These are phyloP conservation scores for Catocala nupta DNA, from an alignment of 2,888 invertebrate species.

Conservation along the genomic window DNA sequence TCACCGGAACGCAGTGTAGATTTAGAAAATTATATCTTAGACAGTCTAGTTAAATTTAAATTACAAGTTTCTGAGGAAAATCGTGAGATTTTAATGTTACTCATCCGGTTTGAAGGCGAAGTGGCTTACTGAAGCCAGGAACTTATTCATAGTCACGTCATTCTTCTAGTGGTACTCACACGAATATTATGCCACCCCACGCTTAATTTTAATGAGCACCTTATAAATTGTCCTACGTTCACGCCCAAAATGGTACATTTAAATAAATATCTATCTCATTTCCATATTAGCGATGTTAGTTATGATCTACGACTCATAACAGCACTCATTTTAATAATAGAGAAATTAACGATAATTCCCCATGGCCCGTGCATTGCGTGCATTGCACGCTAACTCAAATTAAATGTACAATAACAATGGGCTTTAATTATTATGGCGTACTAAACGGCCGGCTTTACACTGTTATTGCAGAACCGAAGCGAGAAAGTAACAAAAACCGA, in stretches of 20 bases:
- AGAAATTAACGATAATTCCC: slow-evolving; percentile 63
- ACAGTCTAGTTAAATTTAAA: slow-evolving; percentile 14
- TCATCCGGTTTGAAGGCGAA: slow-evolving; percentile 9
- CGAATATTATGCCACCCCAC: not conserved
- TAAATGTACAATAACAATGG: slow-evolving; percentile 69
- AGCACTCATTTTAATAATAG: slow-evolving; percentile 64
- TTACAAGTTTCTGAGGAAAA: slow-evolving; percentile 6
- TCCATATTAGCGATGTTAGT: slow-evolving; percentile 38
- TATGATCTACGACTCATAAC: slow-evolving; percentile 49
- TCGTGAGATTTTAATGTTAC: slow-evolving; percentile 13
- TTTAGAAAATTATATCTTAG: slow-evolving; percentile 14
- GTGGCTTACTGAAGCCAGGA: not conserved
- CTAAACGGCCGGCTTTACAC: slow-evolving; percentile 50
- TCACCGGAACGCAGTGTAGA: slow-evolving; percentile 13
- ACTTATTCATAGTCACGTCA: not conserved
- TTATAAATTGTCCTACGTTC: slow-evolving; percentile 24
- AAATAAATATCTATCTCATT: slow-evolving; percentile 44
- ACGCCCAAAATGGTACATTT: slow-evolving; percentile 31
- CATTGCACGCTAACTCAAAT: slow-evolving; percentile 60
- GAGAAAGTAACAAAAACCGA: slow-evolving; percentile 49
- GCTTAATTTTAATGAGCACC: not conserved
- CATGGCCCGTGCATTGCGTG: slow-evolving; percentile 49
- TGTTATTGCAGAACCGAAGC: slow-evolving; percentile 57
- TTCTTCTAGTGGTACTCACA: not conserved
- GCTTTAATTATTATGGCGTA: slow-evolving; percentile 65